Evolutionary conservation across 2,888 invertebrate species (phyloP), one percentile per base, ranked within the genome.

Genomic region (Agrenia bidenticulata): DNA sequence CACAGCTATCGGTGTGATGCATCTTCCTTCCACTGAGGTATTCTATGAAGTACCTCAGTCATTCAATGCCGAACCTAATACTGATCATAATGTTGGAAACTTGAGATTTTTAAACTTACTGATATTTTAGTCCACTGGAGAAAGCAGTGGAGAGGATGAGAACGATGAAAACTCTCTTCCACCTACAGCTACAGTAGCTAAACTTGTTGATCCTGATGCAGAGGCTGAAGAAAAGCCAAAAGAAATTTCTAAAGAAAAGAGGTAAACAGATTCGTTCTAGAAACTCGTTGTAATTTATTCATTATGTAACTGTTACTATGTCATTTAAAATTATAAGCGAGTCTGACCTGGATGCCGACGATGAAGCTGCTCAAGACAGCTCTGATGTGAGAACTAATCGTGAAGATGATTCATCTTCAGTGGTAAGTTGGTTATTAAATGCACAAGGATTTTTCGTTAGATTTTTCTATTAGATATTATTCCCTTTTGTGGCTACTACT

Each of bases 261-360:
- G 57, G 57, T 57, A 7, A 4, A 32, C 11, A 32, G 24, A 13
- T 17, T 23, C 26, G 26, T 17, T 41, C 24, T 41, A 4, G 2
- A 58, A 7, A 26, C 13, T 55, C 19, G 42, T 42, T 1, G 42
- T 23, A 39, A 19, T 61, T 9, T 50, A 42, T 56, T 56, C 9
- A n/a, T n/a, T 32, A 49, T n/a, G 17, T 23, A 51, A 23, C 51
- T 51, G 7, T 13, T 32, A 32, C 32, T n/a, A n/a, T n/a, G n/a
- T 45, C n/a, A 45, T 7, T 54, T 54, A 4, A 32, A 32, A 77
- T 15, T n/a, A 32, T 51, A 77, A 84, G 84, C 77, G 84, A 84
- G 51, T 84, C 84, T 65, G 85, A 85, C 78, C 79, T 85, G 68
- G 85, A 85, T 75, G 85, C 85, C 37, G 85, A 85, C 72, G 82